Conservation (phyloP, 2,797 vertebrate species). For the Leptodactylus fallax region DNA sequence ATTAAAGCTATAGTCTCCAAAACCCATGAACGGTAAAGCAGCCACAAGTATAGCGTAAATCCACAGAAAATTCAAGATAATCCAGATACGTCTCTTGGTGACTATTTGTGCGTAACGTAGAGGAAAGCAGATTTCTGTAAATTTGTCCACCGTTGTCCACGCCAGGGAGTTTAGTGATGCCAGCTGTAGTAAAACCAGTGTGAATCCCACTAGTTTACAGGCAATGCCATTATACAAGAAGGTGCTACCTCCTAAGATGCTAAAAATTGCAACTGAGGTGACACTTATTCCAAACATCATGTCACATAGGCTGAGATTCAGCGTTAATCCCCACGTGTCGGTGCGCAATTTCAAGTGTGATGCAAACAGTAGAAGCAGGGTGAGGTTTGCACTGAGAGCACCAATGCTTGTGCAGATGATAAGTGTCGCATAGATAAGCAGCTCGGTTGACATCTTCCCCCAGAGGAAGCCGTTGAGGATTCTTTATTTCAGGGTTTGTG, state of each 20-base stretch:
- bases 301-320: slow-evolving; percentile 78
- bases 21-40: slow-evolving; percentile 75
- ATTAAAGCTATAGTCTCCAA: slow-evolving; percentile 77
- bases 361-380: slow-evolving; percentile 72
- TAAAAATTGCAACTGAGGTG: slow-evolving; percentile 72
- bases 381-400: slow-evolving; percentile 72
- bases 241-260: slow-evolving; percentile 67
- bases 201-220: slow-evolving; percentile 76
- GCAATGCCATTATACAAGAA: slow-evolving; percentile 60
- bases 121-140: slow-evolving; percentile 77
- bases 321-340: slow-evolving; percentile 71
- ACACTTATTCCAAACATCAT: slow-evolving; percentile 74
- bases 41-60: slow-evolving; percentile 71
- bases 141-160: slow-evolving; percentile 76
- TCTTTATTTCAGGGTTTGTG: slow-evolving; percentile 13
- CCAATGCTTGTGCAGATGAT: slow-evolving; percentile 72
- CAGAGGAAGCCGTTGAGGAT: background rate
- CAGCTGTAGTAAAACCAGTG: slow-evolving; percentile 77
- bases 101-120: slow-evolving; percentile 75
- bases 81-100: slow-evolving; percentile 68
- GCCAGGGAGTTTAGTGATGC: slow-evolving; percentile 76
- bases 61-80: slow-evolving; percentile 73
- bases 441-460: slow-evolving; percentile 60
- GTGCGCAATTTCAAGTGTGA: slow-evolving; percentile 72
- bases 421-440: slow-evolving; percentile 65